A percentile compares a stretch with the other conserved stretches of the same genome.
Conservation (phyloP, 2,888 invertebrate species). For the Hypolimnas misippus region DNA sequence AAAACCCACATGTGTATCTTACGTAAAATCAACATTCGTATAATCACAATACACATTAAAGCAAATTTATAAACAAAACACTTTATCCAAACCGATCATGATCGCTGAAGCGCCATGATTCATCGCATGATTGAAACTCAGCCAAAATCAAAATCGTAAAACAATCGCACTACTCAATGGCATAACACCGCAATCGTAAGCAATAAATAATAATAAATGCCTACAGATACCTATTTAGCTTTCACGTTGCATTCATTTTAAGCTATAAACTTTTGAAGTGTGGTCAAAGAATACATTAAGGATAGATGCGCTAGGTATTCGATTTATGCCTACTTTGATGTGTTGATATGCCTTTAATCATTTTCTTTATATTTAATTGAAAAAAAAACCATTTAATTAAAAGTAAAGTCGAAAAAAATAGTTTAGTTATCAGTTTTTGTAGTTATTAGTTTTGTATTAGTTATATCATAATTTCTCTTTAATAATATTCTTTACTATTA, state of each 20-base stretch:
- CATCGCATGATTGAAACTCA: conserved; percentile 54
- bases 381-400: too few relatives aligned
- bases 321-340: neutral
- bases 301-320: neutral
- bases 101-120: conserved; percentile 45
- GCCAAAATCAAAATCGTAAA: conserved; percentile 51
- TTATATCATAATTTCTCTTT: too few relatives aligned
- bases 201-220: conserved; percentile 46
- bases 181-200: conserved; percentile 35
- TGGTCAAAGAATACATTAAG: conserved; percentile 40
- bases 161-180: conserved; percentile 45
- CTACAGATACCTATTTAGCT: conserved; percentile 40
- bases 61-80: conserved; percentile 32
- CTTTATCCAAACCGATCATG: conserved; percentile 35
- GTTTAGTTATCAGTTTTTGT: too few relatives aligned
- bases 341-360: neutral
- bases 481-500: too few relatives aligned
- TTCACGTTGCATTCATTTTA: conserved; percentile 44
- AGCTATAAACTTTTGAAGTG: conserved; percentile 47
- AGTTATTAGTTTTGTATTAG: too few relatives aligned
- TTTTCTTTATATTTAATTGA: neutral
- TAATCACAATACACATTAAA: conserved; percentile 23
- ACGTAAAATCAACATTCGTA: conserved; percentile 2
- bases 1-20: neutral
- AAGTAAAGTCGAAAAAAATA: too few relatives aligned